Base-by-base conservation (phyloP, 2,797 vertebrate genomes). In the Botia almorhae region DNA sequence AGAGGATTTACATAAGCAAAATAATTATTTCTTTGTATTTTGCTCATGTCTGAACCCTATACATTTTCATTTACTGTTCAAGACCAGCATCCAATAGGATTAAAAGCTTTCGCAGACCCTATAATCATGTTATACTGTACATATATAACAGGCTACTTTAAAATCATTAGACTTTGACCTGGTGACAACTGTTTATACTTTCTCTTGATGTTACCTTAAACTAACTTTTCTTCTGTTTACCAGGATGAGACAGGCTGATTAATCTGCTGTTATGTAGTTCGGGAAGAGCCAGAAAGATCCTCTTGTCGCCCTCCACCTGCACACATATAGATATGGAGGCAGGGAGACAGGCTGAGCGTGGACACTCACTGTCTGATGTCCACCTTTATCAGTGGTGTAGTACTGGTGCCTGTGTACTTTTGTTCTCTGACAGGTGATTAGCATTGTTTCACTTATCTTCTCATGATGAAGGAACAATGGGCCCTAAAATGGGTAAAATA, bases 381-480 rank as follows among this genome's bases (percentile, higher is more conserved):
- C 74, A 69, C 53, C 48, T 48, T 78, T 87, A 88, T 88, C 84
- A 81, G 79, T 29, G 29, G 29, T 29, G 29, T 1, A 29, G 29
- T 56, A 72, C 78, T 78, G 81, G 80, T 74, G 74, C 58, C 74
- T 19, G 55, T 79, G 83, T 80, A 76, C 79, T 51, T 74, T 79
- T 79, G 39, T 73, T 53, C 75, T 75, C 36, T 76, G 65, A 58
- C 64, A 80, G 84, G 79, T 76, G 87, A 89, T 88, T 74, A 83
- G 72, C 79, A 84, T 58, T 83, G 84, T 83, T 83, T 74, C 60
- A 53, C 83, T 88, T 85, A 89, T 90, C 86, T 88, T 70, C 73
- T 26, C 19, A 58, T 60, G 64, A 85, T 76, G 81, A 74, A 71
- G 78, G 69, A 78, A 88, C 89, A 86, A 87, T 80, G 69, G 33